Evolutionary conservation across 2,888 invertebrate species (phyloP), one percentile per base, ranked within the genome.

Genomic region (Calephelis perditalis): DNA sequence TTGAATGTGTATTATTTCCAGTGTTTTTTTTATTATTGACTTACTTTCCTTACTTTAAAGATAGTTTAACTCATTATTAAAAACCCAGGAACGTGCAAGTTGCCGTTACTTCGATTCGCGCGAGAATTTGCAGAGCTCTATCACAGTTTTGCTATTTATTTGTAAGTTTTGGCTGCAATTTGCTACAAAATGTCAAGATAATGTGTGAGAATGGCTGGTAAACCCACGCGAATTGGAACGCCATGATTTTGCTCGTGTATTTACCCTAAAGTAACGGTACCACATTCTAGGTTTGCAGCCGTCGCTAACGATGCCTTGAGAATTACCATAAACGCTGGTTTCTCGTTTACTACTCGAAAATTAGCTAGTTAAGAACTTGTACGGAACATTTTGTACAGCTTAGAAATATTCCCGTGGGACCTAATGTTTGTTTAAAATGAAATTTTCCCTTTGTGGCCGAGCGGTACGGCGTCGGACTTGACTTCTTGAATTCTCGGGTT

Each of bases 281-380:
- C 58, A 58, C 63, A 68, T 67, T 67, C 70, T 56, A 56, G 56
- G 56, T 56, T 56, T 66, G 65, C 60, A 62, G 68, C 59, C 64
- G 63, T 62, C 46, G 44, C 56, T 61, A 58, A 59, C 56, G 54
- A 61, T 61, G 56, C 63, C 52, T 59, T 57, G 67, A 65, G 70
- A 71, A 77, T 77, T 78, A 75, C 70, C 78, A 75, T 77, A 76
- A 75, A 71, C 66, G 71, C 68, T 69, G 65, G 65, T 70, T 68
- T 70, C 69, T 71, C 68, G 70, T 73, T 69, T 68, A 66, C 15
- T 44, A 40, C 56, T 61, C 70, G 70, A 70, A 73, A 72, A 72
- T 73, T 71, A 68, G 49, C 47, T 54, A 46, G 49, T 56, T 54
- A 46, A 61, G 55, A 15, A 10, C 15, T 52, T 10, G 49, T 49